Percentiles rank a stretch among this genome's conserved stretches.
phyloP scores from a whole-genome alignment of 2,113 vertebrate species.

The Rhinichthys klamathensis region DNA sequence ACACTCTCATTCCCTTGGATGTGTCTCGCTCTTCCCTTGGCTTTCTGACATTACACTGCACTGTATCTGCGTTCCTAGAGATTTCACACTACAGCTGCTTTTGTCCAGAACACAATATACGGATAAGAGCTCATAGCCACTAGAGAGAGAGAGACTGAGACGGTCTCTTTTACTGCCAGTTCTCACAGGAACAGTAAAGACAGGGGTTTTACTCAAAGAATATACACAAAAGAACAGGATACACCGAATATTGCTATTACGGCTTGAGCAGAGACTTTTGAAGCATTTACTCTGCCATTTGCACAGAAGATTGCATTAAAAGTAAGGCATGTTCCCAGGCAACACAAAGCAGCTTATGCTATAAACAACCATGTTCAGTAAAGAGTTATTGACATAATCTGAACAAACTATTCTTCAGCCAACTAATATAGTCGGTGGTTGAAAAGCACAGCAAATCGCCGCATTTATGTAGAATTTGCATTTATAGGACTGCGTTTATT shows the following conservation, averaged over 20 bases:
- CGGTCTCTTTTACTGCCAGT: not conserved
- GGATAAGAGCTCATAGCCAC: conserved; percentile 29
- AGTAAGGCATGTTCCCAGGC: not conserved
- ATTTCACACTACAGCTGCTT: conserved; percentile 53
- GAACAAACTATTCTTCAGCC: not conserved
- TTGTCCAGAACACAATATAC: conserved; percentile 52
- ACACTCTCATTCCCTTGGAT: conserved; percentile 42
- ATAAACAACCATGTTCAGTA: not conserved
- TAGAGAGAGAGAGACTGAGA: conserved; percentile 37
- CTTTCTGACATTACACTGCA: conserved; percentile 9
- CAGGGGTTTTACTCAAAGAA: not conserved
- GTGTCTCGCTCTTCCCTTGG: not conserved
- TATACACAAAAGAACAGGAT: conserved; percentile 4
- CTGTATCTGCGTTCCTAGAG: conserved; percentile 29
- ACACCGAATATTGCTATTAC: not conserved
- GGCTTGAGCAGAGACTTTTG: not conserved
- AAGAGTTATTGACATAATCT: not conserved
- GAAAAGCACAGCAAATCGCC: not conserved
- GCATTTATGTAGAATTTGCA: not conserved
- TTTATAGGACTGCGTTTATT: not conserved
- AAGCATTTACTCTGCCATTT: conserved; percentile 4
- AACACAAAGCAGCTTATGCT: not conserved
- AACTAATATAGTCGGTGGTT: not conserved
- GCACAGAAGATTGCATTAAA: not conserved
- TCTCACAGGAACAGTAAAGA: conserved; percentile 15